Evolutionary conservation across 2,888 invertebrate species (phyloP).

Genomic region (Notocelia uddmanniana): DNA sequence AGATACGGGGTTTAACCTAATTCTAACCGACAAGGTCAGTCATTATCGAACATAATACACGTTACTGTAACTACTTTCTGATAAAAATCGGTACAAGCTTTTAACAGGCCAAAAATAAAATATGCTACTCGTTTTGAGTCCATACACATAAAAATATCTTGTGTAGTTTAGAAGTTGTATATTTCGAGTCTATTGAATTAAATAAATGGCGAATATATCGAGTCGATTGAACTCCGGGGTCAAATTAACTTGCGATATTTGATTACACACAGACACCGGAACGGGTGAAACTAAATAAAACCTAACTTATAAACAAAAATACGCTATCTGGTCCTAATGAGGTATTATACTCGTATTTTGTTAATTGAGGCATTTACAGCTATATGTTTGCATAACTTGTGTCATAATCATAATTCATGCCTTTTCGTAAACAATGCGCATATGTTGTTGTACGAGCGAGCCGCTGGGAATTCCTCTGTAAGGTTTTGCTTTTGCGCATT

Average conservation of each 20-base stretch:
- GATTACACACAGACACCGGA: background rate
- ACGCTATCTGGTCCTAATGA: background rate
- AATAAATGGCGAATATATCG: background rate
- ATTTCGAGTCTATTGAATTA: background rate
- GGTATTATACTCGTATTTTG: slow-evolving; percentile 3
- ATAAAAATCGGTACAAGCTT: too few species aligned
- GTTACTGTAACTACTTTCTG: background rate
- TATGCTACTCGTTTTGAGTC: too few species aligned
- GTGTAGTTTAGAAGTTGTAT: too few species aligned
- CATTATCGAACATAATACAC: background rate
- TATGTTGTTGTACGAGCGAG: slow-evolving; percentile 49
- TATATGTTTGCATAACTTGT: slow-evolving; percentile 19
- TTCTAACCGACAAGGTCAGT: background rate
- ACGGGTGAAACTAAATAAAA: background rate
- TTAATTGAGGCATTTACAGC: slow-evolving; percentile 6
- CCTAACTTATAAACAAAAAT: background rate
- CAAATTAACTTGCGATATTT: background rate
- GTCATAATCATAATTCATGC: slow-evolving; percentile 30
- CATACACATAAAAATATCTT: too few species aligned
- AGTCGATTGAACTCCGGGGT: background rate
- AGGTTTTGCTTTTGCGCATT: slow-evolving; percentile 68
- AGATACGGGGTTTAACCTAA: slow-evolving; percentile 8
- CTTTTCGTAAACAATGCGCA: slow-evolving; percentile 53
- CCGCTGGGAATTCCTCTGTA: slow-evolving; percentile 54
- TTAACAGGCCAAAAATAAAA: too few species aligned